Base-by-base conservation (phyloP, 2,113 vertebrate genomes). In the Trogon melanurus region DNA sequence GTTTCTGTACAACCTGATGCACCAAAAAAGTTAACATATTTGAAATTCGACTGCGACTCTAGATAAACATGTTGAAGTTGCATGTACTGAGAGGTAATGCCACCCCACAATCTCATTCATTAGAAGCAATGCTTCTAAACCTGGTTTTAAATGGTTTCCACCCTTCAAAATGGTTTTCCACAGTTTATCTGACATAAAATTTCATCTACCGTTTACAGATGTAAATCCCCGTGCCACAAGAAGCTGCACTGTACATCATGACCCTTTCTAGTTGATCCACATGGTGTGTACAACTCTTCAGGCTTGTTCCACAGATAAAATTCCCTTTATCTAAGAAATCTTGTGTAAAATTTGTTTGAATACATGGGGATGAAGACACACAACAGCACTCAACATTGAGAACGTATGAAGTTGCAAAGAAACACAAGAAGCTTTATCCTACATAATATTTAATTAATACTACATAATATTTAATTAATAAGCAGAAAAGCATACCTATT, bases 401-500 rank as follows among this genome's bases (percentile, higher is more conserved):
- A 29, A 60, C 5, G 21, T 45, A 48, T 15, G 50, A 51, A 90
- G 44, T 15, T 92, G 36, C 16, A 61, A 30, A 84, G 60, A 92
- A 80, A 88, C 22, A 88, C 20, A 85, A 50, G n/a, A 34, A 76
- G 23, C 11, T 51, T 45, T 65, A 50, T 48, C 32, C 32, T 57
- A 23, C 10, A 32, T 38, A 62, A 34, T 34, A 64, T 34, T 61
- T 48, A 7, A 25, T 60, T 60, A 32, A n/a, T 5, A 12, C 30
- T 36, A 23, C 16, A 7, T 38, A 62, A 34, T 34, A 64, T 36
- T 61, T 48, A 7, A 25, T 64, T 60, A 32, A n/a, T 5, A 47
- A 26, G 57, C 15, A 38, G 23, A 44, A 41, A 1, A 13, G 34
- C 98, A 96, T 95, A 99, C 99, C 98, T 90, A 99, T 99, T 91